Conservation (phyloP, 1,140 invertebrate genomes). For the Drosophila mauritiana region DNA sequence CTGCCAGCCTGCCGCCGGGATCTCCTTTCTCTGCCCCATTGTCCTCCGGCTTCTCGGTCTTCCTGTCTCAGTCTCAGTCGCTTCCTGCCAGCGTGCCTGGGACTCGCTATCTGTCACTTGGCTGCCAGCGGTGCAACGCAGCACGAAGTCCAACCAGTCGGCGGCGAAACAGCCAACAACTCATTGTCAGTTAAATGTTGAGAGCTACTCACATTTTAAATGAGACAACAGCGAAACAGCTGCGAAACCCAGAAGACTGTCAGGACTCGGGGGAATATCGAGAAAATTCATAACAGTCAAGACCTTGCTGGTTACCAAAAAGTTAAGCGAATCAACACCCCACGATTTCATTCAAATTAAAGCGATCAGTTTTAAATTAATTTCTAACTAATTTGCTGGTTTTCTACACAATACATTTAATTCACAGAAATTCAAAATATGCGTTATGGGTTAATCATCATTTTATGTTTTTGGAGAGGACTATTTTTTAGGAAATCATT, state of each 20-base stretch:
- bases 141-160: constrained; percentile 47
- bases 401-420: too few species aligned
- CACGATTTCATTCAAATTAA: neutral
- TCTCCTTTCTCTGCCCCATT: constrained; percentile 20
- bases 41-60: constrained; percentile 19
- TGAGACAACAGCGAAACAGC: constrained; percentile 30
- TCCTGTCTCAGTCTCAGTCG: constrained; percentile 32
- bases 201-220: constrained; percentile 48
- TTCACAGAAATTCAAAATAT: too few species aligned
- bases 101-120: constrained; percentile 75
- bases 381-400: too few species aligned
- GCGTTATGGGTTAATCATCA: too few species aligned
- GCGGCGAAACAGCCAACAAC: constrained; percentile 52
- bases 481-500: too few species aligned
- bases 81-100: constrained; percentile 60
- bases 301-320: neutral
- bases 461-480: too few species aligned
- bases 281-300: neutral
- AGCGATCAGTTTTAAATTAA: too few species aligned
- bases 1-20: neutral
- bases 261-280: neutral
- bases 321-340: neutral
- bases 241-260: constrained; percentile 5
- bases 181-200: constrained; percentile 60
- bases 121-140: constrained; percentile 61